phyloP scores from a whole-genome alignment of 2,888 invertebrate genomes.

The Fissipunctia ypsillon region DNA sequence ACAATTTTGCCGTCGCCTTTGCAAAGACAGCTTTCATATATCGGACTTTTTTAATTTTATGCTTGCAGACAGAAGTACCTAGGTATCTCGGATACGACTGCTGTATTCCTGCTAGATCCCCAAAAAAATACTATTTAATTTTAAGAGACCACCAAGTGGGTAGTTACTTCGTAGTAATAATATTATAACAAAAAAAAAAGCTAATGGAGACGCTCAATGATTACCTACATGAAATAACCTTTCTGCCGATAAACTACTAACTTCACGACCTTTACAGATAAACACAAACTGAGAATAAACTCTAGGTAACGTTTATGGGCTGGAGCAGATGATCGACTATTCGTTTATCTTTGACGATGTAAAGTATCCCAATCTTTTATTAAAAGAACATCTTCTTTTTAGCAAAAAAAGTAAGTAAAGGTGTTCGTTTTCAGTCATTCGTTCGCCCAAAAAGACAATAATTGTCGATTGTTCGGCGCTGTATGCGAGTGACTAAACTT shows the following conservation, averaged over 20 bases:
- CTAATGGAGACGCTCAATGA: slow-evolving; percentile 7
- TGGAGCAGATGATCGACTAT: slow-evolving; percentile 1
- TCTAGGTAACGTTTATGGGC: slow-evolving; percentile 7
- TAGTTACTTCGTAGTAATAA: background rate
- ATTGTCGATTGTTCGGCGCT: too few relatives aligned
- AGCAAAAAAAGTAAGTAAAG: background rate
- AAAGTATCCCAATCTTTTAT: background rate
- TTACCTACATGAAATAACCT: slow-evolving; percentile 12
- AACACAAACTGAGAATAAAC: slow-evolving; percentile 34
- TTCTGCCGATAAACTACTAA: slow-evolving; percentile 7
- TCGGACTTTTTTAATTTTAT: too few relatives aligned
- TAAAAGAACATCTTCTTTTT: background rate
- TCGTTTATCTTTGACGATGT: background rate
- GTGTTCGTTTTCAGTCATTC: background rate
- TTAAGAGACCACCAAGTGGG: background rate
- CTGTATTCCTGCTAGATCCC: background rate
- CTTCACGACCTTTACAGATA: slow-evolving; percentile 18
- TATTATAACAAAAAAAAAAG: slow-evolving; percentile 4
- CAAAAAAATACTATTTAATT: background rate
- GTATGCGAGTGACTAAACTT: too few relatives aligned
- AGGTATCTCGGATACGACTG: background rate
- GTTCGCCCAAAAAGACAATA: background rate
- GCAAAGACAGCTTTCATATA: too few relatives aligned
- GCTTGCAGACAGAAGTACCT: background rate
- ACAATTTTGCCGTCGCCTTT: background rate